Conservation (phyloP, 2,888 invertebrate genomes). For the Dryocosmus kuriphilus region DNA sequence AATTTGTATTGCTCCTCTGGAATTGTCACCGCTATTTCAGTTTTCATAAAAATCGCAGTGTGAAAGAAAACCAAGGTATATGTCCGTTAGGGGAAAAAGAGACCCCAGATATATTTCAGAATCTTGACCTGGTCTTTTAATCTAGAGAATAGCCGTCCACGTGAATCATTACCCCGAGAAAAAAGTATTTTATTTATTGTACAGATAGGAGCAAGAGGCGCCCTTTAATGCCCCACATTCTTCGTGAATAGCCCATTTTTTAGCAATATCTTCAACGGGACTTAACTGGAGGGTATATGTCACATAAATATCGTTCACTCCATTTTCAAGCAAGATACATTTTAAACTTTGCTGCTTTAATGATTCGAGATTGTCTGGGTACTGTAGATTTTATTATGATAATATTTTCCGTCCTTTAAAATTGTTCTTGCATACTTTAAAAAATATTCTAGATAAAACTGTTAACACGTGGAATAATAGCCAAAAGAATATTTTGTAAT, state of each 20-base stretch:
- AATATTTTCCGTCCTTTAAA: neutral
- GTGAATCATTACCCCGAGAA: neutral
- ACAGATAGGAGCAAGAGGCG: neutral
- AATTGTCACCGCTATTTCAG: slow-evolving; percentile 2
- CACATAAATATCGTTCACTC: slow-evolving; percentile 31
- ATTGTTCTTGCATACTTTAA: neutral
- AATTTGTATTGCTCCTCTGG: slow-evolving; percentile 12
- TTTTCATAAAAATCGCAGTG: slow-evolving; percentile 5
- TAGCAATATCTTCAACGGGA: slow-evolving; percentile 18
- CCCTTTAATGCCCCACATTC: neutral
- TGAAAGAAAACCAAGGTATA: neutral
- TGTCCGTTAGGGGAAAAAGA: neutral
- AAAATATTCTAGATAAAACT: neutral
- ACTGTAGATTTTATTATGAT: slow-evolving; percentile 15
- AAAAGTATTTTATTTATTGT: neutral
- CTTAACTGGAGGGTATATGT: slow-evolving; percentile 3
- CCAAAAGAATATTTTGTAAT: too few relatives aligned
- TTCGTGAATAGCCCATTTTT: slow-evolving; percentile 3
- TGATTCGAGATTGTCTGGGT: neutral
- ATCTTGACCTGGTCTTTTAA: neutral
- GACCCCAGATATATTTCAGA: neutral
- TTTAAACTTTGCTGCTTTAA: slow-evolving; percentile 22
- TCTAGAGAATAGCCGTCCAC: neutral
- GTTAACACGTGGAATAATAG: neutral
- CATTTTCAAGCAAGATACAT: slow-evolving; percentile 13